A percentile compares a stretch with the other conserved stretches of the same genome.
Conservation (phyloP, 2,888 invertebrate species). For the Rapana venosa region DNA sequence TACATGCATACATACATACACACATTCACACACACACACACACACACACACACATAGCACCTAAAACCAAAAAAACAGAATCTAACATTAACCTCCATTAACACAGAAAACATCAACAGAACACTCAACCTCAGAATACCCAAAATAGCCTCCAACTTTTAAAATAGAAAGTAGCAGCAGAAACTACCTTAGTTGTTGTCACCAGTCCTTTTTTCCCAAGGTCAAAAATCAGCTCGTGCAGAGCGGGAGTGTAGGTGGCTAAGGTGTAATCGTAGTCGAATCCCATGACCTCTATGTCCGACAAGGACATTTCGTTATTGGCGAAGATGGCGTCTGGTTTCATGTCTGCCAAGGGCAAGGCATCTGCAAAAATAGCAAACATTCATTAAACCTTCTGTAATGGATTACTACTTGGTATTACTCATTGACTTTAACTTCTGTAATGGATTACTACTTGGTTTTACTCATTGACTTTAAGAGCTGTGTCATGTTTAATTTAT, state of each 20-base stretch:
- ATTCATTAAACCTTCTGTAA: too few relatives aligned
- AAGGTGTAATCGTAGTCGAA: constrained; percentile 99
- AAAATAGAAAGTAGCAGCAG: neutral
- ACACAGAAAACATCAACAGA: too few relatives aligned
- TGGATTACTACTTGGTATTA: too few relatives aligned
- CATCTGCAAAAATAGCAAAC: constrained; percentile 49
- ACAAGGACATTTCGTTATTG: constrained; percentile 95
- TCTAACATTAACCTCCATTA: too few relatives aligned
- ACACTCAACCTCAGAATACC: too few relatives aligned
- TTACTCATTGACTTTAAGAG: too few relatives aligned
- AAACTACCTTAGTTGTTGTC: constrained; percentile 88
- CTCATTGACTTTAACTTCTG: too few relatives aligned
- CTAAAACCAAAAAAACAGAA: neutral
- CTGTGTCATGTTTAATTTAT: too few relatives aligned
- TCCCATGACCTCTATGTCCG: constrained; percentile 93
- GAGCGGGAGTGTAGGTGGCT: constrained; percentile 93
- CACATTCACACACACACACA: neutral
- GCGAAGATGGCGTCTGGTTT: constrained; percentile 93
- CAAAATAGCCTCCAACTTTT: neutral
- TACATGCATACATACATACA: constrained; percentile 5
- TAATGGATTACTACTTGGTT: too few relatives aligned
- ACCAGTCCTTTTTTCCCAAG: constrained; percentile 92
- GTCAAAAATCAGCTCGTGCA: constrained; percentile 93
- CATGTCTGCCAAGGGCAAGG: constrained; percentile 54
- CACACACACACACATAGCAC: neutral